Percentiles rank a stretch among this genome's conserved stretches.
phyloP scores from a whole-genome alignment of 2,797 vertebrate genomes.

The Eupleurogrammus muticus region DNA sequence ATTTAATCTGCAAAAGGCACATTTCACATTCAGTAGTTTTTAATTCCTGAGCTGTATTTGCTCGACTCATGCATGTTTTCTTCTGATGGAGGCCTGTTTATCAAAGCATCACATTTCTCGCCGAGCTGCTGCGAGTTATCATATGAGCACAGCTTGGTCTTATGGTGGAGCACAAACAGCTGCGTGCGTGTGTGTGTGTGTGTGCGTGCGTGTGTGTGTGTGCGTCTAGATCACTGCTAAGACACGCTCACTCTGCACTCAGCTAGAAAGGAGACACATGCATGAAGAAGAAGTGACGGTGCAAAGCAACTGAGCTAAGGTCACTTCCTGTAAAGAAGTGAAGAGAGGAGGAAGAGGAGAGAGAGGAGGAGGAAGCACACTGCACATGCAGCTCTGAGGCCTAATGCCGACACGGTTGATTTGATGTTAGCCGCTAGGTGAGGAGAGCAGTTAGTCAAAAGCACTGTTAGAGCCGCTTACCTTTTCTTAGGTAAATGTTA shows the following conservation, averaged over 20 bases:
- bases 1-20: constrained; percentile 19
- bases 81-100: constrained; percentile 25
- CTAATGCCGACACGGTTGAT: constrained; percentile 38
- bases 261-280: constrained; percentile 58
- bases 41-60: constrained; percentile 1
- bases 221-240: constrained; percentile 34
- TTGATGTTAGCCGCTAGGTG: constrained; percentile 47
- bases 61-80: neutral
- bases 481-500: constrained; percentile 88
- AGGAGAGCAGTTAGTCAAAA: constrained; percentile 63
- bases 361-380: constrained; percentile 45
- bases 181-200: constrained; percentile 25
- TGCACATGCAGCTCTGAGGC: constrained; percentile 63
- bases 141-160: constrained; percentile 46
- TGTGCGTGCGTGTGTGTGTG: constrained; percentile 14
- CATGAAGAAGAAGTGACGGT: constrained; percentile 43
- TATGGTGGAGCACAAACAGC: constrained; percentile 14
- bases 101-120: constrained; percentile 40
- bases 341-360: constrained; percentile 32
- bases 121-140: constrained; percentile 56
- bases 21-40: neutral
- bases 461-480: constrained; percentile 78
- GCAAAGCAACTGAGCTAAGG: constrained; percentile 52
- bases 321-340: constrained; percentile 57
- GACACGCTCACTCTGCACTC: constrained; percentile 44